Conservation (phyloP, 2,888 invertebrate genomes). For the Drosophila peninsularis region DNA sequence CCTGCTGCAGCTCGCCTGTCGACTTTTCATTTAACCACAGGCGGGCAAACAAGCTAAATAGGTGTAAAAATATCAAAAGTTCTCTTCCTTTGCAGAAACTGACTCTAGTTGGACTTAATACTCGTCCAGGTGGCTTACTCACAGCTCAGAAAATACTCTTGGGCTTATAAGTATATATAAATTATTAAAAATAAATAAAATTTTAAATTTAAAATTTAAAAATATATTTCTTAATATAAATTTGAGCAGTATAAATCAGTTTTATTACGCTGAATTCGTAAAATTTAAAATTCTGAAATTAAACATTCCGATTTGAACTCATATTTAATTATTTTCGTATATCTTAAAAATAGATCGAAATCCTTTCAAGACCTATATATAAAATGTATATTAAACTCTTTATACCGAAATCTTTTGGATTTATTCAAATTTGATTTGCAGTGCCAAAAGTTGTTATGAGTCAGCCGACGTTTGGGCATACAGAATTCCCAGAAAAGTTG, state of each 20-base stretch:
- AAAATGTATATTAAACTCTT: too few relatives aligned
- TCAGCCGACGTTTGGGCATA: not conserved
- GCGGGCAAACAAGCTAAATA: constrained; percentile 2
- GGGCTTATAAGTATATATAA: too few relatives aligned
- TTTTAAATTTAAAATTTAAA: not conserved
- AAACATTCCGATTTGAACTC: too few relatives aligned
- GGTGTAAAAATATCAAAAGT: not conserved
- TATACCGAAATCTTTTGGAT: not conserved
- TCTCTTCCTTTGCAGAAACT: not conserved
- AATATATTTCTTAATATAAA: not conserved
- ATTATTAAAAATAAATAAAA: too few relatives aligned
- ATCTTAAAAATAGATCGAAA: too few relatives aligned
- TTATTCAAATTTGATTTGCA: not conserved
- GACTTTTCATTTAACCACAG: constrained; percentile 23
- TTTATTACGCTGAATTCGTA: not conserved
- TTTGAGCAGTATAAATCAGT: too few relatives aligned
- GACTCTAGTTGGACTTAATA: not conserved
- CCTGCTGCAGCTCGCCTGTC: constrained; percentile 38
- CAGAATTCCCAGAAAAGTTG: constrained; percentile 1
- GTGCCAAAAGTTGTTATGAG: not conserved
- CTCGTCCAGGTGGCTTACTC: not conserved
- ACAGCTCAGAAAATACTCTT: too few relatives aligned
- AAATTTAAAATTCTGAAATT: not conserved
- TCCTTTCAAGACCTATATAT: too few relatives aligned
- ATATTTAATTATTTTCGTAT: too few relatives aligned